Base-by-base conservation (phyloP, 2,888 invertebrate genomes). In the Antheraea yamamai region DNA sequence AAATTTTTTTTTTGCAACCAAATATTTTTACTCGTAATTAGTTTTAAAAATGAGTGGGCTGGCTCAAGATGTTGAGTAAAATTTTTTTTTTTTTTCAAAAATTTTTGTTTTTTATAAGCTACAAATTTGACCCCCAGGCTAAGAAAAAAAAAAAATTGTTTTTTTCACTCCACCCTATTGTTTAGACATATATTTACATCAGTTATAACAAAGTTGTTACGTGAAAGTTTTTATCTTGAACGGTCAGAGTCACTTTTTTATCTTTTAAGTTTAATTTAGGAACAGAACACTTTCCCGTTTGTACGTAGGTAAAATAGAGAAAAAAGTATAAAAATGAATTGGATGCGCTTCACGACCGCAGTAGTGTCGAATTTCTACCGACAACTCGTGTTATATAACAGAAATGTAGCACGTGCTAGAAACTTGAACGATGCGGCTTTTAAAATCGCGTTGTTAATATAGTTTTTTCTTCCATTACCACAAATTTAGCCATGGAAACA, bases 281-380 rank as follows among this genome's bases (percentile, higher is more conserved):
- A 52, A 18, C 30, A 23, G 18, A 66, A 39, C 47, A 64, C 47
- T 73, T 58, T 73, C 47, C 39, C 39, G 30, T 73, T 35, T 64
- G 14, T 30, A 35, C 47, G 20, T 39, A 30, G 30, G 30, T 30
- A 73, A 47, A 61, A 20, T 23, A 35, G 35, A 52, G 26, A 10
- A 73, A 47, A 47, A 23, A 30, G 73, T 47, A 23, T 47, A n/a
- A 47, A 35, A 47, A 73, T 73, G 61, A 66, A 61, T 58, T 73
- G n/a, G 39, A 39, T 39, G 58, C 73, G 39, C 35, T 73, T 71
- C 12, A 4, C n/a, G 47, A 51, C 47, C 47, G 12, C 39, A 23
- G 51, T 47, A 16, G 26, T 72, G 47, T 26, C 51, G 23, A 39
- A 23, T 72, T 51, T 52, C 47, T 72, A 51, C 23, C 26, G 51